Conservation (phyloP, 2,888 invertebrate genomes). For the Amaurobius ferox region DNA sequence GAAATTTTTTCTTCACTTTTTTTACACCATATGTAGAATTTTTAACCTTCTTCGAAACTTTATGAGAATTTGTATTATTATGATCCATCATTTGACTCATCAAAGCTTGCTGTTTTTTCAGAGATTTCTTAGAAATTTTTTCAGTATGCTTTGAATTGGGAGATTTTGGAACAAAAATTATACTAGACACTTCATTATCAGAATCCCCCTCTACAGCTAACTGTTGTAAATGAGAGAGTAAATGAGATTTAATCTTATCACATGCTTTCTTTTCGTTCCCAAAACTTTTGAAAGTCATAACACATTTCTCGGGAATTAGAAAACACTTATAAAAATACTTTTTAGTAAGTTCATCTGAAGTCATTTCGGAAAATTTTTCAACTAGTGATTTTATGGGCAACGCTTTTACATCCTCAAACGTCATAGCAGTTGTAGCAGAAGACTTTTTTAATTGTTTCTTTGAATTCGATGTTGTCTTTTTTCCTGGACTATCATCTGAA, state of each 20-base stretch:
- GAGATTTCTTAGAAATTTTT: background rate
- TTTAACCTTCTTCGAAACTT: background rate
- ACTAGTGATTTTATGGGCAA: conserved; percentile 76
- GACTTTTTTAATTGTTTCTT: conserved; percentile 9
- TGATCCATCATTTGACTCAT: too few relatives aligned
- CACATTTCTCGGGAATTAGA: conserved; percentile 79
- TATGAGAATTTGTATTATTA: background rate
- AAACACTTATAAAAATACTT: conserved; percentile 80
- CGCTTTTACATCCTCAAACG: conserved; percentile 57
- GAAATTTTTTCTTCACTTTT: background rate
- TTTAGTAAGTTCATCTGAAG: conserved; percentile 80
- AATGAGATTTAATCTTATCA: conserved; percentile 79
- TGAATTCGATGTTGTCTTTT: background rate
- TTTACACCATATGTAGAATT: background rate
- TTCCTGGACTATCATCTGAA: background rate
- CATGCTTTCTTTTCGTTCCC: conserved; percentile 81
- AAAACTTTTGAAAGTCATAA: conserved; percentile 80
- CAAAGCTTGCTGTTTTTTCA: conserved; percentile 1
- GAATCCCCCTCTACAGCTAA: background rate
- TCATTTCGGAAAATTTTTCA: conserved; percentile 80
- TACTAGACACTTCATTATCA: background rate
- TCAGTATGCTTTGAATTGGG: background rate
- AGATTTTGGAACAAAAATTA: conserved; percentile 8
- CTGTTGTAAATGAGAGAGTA: conserved; percentile 78
- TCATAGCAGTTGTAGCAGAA: conserved; percentile 5